Base-by-base conservation (phyloP, 2,113 vertebrate species). In the Tupaia tana region DNA sequence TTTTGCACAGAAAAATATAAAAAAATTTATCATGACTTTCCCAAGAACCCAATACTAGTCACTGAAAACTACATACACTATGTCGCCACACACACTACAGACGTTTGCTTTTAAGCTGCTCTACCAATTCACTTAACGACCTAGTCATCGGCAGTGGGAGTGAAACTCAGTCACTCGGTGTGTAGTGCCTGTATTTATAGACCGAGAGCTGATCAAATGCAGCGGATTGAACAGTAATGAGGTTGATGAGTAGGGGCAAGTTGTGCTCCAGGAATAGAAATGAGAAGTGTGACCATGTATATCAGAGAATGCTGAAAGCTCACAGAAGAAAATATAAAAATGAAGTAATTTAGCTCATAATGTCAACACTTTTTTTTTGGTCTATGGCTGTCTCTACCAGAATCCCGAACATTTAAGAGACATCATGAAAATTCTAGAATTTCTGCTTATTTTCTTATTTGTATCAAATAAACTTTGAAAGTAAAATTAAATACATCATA, bases 241-340 rank as follows among this genome's bases (percentile, higher is more conserved):
- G 7, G 3, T 3, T n/a, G 4, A 56, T 43, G 9, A 86, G 13
- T 6, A 20, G 56, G n/a, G 8, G 5, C 4, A 16, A 56, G 8
- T 3, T 66, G 2, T 2, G 15, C 11, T 12, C 9, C 0, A 61
- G 13, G 24, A 70, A 31, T 0, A 18, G 34, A 73, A 61, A 58
- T 4, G 5, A 75, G 3, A 56, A 12, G 0, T 71, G 29, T 73
- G 86, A 59, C 43, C 2, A 19, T 1, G 2, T 10, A 2, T 2
- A 14, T 43, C 15, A 79, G 16, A 34, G 11, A 66, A 67, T 29
- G 5, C 7, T 12, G 14, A 67, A 9, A 43, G 9, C 10, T 71
- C 7, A 74, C 9, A 12, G 7, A 24, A 69, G 22, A 10, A 8
- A 10, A 81, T 13, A 0, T 34, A 24, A 52, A 71, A 79, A 63